Conservation (phyloP, 2,888 invertebrate genomes). For the Xylota segnis region DNA sequence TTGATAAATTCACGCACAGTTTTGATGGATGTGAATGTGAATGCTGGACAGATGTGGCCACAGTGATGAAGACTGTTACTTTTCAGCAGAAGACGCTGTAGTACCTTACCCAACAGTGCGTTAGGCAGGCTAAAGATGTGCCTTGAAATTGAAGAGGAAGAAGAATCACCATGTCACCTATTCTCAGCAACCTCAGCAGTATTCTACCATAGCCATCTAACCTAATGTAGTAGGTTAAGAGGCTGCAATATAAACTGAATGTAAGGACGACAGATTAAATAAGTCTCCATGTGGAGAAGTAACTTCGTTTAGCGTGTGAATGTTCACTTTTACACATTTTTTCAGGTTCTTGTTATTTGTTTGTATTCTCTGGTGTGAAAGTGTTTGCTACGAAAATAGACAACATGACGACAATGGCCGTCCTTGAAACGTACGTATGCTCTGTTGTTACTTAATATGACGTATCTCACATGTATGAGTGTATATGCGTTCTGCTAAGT, state of each 20-base stretch:
- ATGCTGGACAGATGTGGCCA: no score
- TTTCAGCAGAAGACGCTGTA: no score
- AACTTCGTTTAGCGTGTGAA: slow-evolving; percentile 19
- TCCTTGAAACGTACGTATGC: slow-evolving; percentile 63
- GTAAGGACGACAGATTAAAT: slow-evolving; percentile 15
- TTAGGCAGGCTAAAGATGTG: no score
- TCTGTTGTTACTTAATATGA: slow-evolving; percentile 54
- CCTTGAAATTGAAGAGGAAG: no score
- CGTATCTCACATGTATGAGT: slow-evolving; percentile 11
- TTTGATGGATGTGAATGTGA: no score
- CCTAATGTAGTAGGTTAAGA: no score
- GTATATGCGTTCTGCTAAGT: slow-evolving; percentile 28
- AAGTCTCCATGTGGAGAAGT: slow-evolving; percentile 30
- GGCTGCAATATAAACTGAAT: neutral
- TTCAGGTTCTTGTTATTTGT: slow-evolving; percentile 28
- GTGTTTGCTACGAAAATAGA: slow-evolving; percentile 46
- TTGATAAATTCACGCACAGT: no score
- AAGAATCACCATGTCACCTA: no score
- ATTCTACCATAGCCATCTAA: no score
- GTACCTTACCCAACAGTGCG: no score
- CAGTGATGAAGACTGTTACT: no score
- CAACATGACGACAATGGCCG: slow-evolving; percentile 41
- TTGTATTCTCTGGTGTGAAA: slow-evolving; percentile 27
- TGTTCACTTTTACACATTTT: slow-evolving; percentile 27
- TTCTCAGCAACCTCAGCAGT: no score